Conservation (phyloP, 2,113 vertebrate genomes). For the Bostrychus sinensis region DNA sequence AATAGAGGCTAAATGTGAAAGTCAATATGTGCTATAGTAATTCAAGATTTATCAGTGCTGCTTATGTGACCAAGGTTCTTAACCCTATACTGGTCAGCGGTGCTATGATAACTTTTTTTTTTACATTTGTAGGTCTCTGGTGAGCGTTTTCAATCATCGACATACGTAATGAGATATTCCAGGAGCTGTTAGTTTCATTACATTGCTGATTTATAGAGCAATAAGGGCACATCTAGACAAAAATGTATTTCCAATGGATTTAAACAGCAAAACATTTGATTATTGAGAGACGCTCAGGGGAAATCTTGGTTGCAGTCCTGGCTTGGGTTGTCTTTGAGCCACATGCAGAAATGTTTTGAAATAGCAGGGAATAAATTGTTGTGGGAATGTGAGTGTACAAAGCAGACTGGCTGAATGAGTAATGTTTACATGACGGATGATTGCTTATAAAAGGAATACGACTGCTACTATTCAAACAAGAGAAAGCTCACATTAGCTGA, state of each 20-base stretch:
- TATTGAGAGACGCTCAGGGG: conserved; percentile 42
- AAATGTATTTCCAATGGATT: conserved; percentile 7
- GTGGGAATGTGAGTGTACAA: background rate
- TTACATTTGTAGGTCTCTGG: background rate
- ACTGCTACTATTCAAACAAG: too few relatives aligned
- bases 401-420: too few relatives aligned
- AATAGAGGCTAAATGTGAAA: conserved; percentile 29
- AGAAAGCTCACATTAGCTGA: too few relatives aligned
- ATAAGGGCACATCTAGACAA: conserved; percentile 21
- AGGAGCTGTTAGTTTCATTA: conserved; percentile 29
- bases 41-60: background rate
- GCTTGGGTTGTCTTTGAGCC: conserved; percentile 23
- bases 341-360: conserved; percentile 26
- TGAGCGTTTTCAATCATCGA: background rate
- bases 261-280: conserved; percentile 32
- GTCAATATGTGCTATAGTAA: conserved; percentile 20
- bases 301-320: conserved; percentile 42
- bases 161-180: conserved; percentile 18
- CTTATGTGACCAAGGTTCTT: background rate
- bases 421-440: too few relatives aligned
- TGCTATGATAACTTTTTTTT: background rate
- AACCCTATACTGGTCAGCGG: conserved; percentile 2
- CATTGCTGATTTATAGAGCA: conserved; percentile 36
- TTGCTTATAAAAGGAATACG: too few relatives aligned
- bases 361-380: background rate